Conservation (phyloP, 23 tunicate species). For the Oikopleura vanhoeffeni region DNA sequence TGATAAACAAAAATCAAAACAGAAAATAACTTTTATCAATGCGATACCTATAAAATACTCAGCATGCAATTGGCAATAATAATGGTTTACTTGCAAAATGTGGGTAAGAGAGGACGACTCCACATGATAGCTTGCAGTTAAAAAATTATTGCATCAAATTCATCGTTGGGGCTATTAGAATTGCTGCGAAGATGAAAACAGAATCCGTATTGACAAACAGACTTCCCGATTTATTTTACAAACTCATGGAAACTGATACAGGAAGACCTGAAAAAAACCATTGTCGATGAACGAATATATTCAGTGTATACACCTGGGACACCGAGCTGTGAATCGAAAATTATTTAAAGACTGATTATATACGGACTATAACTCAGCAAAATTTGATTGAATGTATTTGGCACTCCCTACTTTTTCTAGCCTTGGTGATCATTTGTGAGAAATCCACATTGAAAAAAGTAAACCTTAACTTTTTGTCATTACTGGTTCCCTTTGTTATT, state of each 20-base stretch:
- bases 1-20: no score
- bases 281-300: no score
- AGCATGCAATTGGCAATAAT: not conserved
- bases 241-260: not conserved
- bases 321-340: not conserved
- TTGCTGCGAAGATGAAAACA: not conserved
- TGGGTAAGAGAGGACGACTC: not conserved
- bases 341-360: not conserved
- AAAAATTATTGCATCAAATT: not conserved
- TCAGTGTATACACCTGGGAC: not conserved
- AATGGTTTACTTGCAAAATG: not conserved
- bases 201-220: not conserved
- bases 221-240: not conserved
- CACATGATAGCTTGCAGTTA: not conserved
- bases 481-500: not conserved
- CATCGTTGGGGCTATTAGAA: not conserved
- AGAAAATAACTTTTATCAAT: not conserved
- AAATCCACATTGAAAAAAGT: not conserved
- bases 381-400: not conserved
- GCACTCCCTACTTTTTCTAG: not conserved
- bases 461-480: not conserved
- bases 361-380: not conserved
- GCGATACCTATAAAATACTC: not conserved
- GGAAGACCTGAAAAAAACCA: not conserved
- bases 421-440: not conserved